Conservation (phyloP, 1,140 invertebrate genomes). For the Micrasema longulum region DNA sequence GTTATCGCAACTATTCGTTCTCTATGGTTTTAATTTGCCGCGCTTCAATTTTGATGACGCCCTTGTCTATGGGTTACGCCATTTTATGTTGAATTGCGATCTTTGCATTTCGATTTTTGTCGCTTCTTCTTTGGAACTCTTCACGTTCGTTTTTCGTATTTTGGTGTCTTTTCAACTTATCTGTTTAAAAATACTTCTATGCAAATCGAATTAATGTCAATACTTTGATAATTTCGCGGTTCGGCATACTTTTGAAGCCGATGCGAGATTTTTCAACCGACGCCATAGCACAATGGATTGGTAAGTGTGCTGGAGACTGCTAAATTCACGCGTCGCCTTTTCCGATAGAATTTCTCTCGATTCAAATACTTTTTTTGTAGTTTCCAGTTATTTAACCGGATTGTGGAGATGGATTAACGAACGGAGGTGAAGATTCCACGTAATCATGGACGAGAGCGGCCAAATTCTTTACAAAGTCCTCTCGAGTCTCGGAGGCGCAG, state of each 20-base stretch:
- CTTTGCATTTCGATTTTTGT: conserved; percentile 32
- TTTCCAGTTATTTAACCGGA: neutral
- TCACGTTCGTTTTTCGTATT: conserved; percentile 6
- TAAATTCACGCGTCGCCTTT: conserved; percentile 20
- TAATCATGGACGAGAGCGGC: conserved; percentile 25
- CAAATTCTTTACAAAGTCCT: conserved; percentile 35
- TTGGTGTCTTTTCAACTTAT: conserved; percentile 28
- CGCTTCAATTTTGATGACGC: conserved; percentile 31
- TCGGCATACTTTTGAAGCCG: neutral
- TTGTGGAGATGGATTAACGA: conserved; percentile 9
- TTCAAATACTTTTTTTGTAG: neutral
- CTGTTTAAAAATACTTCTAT: conserved; percentile 31
- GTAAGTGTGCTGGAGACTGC: conserved; percentile 4
- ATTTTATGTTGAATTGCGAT: conserved; percentile 34
- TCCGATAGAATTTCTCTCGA: neutral
- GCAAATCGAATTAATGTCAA: conserved; percentile 17
- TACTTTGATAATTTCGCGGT: conserved; percentile 2
- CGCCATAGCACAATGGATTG: conserved; percentile 28
- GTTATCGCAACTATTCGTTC: no score
- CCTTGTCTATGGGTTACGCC: conserved; percentile 30
- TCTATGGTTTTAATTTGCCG: conserved; percentile 33
- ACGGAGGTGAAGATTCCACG: conserved; percentile 1
- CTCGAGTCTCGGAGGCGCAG: conserved; percentile 16
- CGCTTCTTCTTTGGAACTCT: conserved; percentile 33
- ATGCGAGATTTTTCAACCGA: conserved; percentile 19